Percentiles rank a stretch among this genome's conserved stretches.
Evolutionary conservation across 2,113 vertebrate genomes (phyloP).

Genomic region (Passer domesticus): DNA sequence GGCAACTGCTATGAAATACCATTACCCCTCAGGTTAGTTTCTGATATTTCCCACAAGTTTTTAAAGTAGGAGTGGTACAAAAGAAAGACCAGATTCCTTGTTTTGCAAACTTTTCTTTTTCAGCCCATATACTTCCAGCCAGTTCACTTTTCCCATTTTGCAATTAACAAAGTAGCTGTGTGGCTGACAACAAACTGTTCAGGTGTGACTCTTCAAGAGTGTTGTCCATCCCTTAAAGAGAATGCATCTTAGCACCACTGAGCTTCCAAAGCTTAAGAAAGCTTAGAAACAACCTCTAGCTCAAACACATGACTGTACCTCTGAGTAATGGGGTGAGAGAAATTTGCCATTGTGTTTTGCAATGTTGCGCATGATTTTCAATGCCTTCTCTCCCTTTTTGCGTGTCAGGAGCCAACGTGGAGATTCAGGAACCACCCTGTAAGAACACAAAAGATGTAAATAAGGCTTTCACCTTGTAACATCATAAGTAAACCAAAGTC

Average conservation of each 20-base stretch:
- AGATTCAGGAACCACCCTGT: conserved; percentile 92
- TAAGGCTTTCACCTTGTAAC: background rate
- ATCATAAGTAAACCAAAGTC: background rate
- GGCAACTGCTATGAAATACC: background rate
- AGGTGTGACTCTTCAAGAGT: background rate
- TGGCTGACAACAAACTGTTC: background rate
- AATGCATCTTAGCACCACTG: background rate
- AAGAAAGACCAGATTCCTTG: background rate
- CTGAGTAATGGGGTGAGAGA: conserved; percentile 77
- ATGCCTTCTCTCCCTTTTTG: conserved; percentile 79
- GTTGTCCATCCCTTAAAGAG: background rate
- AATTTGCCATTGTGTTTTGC: conserved; percentile 87
- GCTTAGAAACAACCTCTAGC: background rate
- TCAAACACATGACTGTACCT: conserved; percentile 74
- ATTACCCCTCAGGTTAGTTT: background rate
- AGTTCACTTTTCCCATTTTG: background rate
- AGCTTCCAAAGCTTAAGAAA: background rate
- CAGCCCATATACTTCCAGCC: background rate
- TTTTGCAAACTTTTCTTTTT: background rate
- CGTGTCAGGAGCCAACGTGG: conserved; percentile 95
- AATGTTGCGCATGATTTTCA: conserved; percentile 82
- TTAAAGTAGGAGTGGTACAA: background rate
- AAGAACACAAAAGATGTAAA: background rate
- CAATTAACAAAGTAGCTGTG: background rate
- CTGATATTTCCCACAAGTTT: background rate